Conservation (phyloP, 2,888 invertebrate genomes). For the Gari tellinella region DNA sequence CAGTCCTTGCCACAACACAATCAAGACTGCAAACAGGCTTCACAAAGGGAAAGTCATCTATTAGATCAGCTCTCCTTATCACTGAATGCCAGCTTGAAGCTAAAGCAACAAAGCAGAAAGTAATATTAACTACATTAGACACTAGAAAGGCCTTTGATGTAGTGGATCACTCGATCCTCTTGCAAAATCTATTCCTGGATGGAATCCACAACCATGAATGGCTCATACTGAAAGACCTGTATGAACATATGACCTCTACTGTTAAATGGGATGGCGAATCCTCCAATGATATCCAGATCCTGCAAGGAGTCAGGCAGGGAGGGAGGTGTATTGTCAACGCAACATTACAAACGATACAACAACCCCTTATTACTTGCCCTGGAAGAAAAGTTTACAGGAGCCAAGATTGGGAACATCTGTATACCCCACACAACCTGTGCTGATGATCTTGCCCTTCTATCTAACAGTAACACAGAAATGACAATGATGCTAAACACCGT, state of each 20-base stretch:
- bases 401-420: conserved; percentile 3
- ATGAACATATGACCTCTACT: not conserved
- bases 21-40: conserved; percentile 14
- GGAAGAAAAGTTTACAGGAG: conserved; percentile 6
- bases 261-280: conserved; percentile 7
- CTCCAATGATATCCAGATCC: conserved; percentile 1
- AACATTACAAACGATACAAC: too few relatives aligned
- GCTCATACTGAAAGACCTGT: conserved; percentile 1
- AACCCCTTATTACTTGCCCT: conserved; percentile 13
- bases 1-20: not conserved
- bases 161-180: conserved; percentile 5
- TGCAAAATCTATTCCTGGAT: conserved; percentile 5
- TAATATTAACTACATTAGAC: conserved; percentile 4
- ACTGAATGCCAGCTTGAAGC: conserved; percentile 16
- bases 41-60: conserved; percentile 11
- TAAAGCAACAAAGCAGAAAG: not conserved
- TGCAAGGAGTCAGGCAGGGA: too few relatives aligned
- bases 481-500: not conserved
- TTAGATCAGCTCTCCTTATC: conserved; percentile 7
- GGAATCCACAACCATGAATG: conserved; percentile 6
- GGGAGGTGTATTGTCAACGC: too few relatives aligned
- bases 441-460: conserved; percentile 9
- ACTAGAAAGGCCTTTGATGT: conserved; percentile 19
- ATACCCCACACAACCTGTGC: conserved; percentile 5
- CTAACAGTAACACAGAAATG: not conserved